Conservation (phyloP, 1,140 invertebrate genomes). For the Chelonus insularis region DNA sequence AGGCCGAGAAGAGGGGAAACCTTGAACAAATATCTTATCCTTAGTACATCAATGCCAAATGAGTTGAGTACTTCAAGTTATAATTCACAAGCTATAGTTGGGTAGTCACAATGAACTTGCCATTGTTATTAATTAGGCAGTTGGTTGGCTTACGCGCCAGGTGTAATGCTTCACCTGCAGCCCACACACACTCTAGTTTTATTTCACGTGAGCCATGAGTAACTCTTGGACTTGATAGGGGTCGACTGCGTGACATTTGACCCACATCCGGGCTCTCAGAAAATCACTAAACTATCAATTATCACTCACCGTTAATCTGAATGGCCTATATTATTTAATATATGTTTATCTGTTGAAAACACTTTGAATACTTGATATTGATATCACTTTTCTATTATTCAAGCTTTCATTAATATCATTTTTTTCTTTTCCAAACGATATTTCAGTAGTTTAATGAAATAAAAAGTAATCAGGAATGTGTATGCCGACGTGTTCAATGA, state of each 20-base stretch:
- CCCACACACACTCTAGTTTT: conserved; percentile 6
- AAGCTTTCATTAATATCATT: no score
- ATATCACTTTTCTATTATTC: no score
- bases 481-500: conserved; percentile 38
- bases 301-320: background rate
- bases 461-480: no score
- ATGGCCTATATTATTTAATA: background rate
- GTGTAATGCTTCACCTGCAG: conserved; percentile 50
- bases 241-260: conserved; percentile 46
- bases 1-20: no score
- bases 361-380: no score
- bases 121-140: conserved; percentile 53
- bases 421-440: no score
- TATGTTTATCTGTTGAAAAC: no score
- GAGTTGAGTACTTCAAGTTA: no score
- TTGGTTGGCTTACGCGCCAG: conserved; percentile 43
- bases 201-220: conserved; percentile 1
- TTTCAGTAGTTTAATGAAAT: no score
- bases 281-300: background rate
- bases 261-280: conserved; percentile 44
- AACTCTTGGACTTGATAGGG: conserved; percentile 29
- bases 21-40: background rate
- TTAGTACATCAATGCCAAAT: background rate
- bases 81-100: background rate
- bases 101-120: conserved; percentile 30